These are phyloP conservation scores for Ellobius talpinus DNA, from an alignment of 2,113 vertebrate genomes.

Conservation along the genomic window DNA sequence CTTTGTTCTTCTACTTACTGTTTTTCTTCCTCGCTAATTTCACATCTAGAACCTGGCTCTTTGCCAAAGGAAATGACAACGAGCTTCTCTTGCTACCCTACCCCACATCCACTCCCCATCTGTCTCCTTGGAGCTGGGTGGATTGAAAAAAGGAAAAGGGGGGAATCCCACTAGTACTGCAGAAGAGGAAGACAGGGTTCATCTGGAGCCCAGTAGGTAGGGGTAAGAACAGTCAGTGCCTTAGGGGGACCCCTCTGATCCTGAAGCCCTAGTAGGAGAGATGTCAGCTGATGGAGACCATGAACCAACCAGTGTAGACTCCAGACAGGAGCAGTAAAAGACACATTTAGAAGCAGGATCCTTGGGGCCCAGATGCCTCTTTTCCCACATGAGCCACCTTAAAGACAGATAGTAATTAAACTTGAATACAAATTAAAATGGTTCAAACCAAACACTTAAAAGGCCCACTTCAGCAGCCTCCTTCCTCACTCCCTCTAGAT, in stretches of 20 bases:
- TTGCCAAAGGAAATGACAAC: constrained; percentile 37
- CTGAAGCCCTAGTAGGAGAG: not conserved
- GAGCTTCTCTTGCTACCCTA: not conserved
- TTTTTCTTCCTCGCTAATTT: not conserved
- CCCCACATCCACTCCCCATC: not conserved
- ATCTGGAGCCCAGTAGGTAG: not conserved
- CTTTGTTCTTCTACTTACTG: not conserved
- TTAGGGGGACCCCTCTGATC: not conserved
- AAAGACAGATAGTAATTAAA: constrained; percentile 52
- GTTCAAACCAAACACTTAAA: constrained; percentile 69
- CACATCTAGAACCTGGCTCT: constrained; percentile 1
- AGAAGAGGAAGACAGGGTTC: not conserved
- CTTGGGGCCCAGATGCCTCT: constrained; percentile 10
- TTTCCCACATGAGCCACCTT: constrained; percentile 25
- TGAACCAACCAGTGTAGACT: fast-evolving
- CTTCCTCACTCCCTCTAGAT: constrained; percentile 22
- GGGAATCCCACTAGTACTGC: not conserved
- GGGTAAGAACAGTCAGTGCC: not conserved
- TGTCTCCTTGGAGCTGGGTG: not conserved
- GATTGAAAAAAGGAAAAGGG: not conserved
- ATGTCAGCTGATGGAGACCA: not conserved
- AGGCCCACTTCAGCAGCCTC: constrained; percentile 25
- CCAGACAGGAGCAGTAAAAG: not conserved
- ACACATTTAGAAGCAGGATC: constrained; percentile 2
- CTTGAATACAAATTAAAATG: constrained; percentile 63